phyloP scores from a whole-genome alignment of 2,888 invertebrate species.

The Hirtodrosophila confusa region DNA sequence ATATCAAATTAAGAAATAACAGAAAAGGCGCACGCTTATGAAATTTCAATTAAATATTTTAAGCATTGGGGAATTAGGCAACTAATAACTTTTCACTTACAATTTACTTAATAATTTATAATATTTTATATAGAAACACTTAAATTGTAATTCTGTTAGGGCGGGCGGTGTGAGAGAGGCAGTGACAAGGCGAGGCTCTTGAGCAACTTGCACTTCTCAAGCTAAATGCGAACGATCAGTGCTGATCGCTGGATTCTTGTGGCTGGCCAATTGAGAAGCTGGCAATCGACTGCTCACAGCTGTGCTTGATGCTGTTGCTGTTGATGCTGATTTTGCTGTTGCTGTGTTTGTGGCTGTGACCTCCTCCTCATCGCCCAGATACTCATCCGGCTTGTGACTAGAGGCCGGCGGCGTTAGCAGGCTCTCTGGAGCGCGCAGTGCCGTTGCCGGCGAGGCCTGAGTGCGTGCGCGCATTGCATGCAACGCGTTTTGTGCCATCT shows the following conservation, averaged over 20 bases:
- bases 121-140: constrained; percentile 66
- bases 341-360: constrained; percentile 15
- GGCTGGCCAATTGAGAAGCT: constrained; percentile 24
- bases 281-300: constrained; percentile 1
- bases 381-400: constrained; percentile 82
- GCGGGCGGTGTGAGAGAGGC: constrained; percentile 50
- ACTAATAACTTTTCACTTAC: constrained; percentile 66
- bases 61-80: constrained; percentile 51
- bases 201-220: no score
- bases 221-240: no score
- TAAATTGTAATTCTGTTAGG: constrained; percentile 67
- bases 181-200: constrained; percentile 2
- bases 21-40: constrained; percentile 8
- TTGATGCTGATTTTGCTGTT: constrained; percentile 3
- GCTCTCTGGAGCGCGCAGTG: constrained; percentile 81
- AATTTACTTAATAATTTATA: constrained; percentile 63
- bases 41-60: constrained; percentile 57
- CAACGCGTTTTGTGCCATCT: constrained; percentile 77
- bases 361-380: constrained; percentile 65
- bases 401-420: constrained; percentile 84
- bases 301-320: constrained; percentile 4
- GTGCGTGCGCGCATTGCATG: constrained; percentile 75
- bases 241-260: constrained; percentile 10
- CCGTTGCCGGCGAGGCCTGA: constrained; percentile 83
- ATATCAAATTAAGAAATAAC: constrained; percentile 40